Evolutionary conservation across 2,888 invertebrate genomes (phyloP), one percentile per base, ranked within the genome.

Genomic region (Tipula lateralis): DNA sequence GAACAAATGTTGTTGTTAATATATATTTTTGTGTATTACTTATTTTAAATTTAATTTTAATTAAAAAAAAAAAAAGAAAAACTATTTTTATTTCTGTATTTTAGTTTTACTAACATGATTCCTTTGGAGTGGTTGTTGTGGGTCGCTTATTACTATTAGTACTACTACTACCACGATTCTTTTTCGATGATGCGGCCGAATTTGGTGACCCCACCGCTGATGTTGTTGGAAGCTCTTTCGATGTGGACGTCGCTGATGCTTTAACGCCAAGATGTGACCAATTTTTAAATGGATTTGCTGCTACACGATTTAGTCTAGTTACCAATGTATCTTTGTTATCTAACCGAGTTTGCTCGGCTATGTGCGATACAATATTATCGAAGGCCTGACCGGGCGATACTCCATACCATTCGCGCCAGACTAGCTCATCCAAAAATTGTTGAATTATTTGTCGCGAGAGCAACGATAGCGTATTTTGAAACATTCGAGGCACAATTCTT

Each of bases 401-500:
- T 0, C 96, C 97, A 88, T 93, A 97, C 88, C 95, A 94, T 89
- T 97, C 97, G 85, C 97, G 92, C 97, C 97, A 97, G 12, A 96
- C 94, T 19, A 97, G 90, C 88, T 97, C 97, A 88, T 97, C 97
- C 86, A 97, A 90, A 89, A 97, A 97, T 89, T 96, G 96, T 89
- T 97, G 97, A 87, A 97, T 96, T 88, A 96, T 95, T 89, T 95
- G 95, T 83, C 96, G 92, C 1, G 95, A 96, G 0, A 97, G 90
- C 86, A 96, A 89, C 9, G 96, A 96, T 6, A 97, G 89, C 0
- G 96, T 96, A 87, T 96, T 96, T 91, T 96, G 95, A 91, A 97
- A 97, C 96, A 97, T 96, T 87, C 96, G 92, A 0, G 97, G 97
- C 1, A 97, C 96, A 84, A 96, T 95, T 86, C 95, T 92, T 34